Percentiles rank a stretch among this genome's conserved stretches.
Conservation (phyloP, 53 echinoderm and acorn worm genomes). For the Glandiceps talaboti region DNA sequence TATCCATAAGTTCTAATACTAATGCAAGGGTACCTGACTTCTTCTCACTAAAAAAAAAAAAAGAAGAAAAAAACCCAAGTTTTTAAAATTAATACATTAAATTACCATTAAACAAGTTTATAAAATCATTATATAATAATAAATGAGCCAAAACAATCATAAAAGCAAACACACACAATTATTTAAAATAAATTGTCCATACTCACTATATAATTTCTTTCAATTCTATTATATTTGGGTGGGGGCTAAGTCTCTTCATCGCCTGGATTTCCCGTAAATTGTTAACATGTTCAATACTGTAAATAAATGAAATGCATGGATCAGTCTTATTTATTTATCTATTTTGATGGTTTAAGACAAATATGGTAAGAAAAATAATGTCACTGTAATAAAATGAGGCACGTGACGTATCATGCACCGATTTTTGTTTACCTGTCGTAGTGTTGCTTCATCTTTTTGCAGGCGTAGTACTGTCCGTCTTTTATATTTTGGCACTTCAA, state of each 20-base stretch:
- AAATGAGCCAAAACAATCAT: too few species aligned
- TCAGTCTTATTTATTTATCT: too few species aligned
- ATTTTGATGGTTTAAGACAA: too few species aligned
- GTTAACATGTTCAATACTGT: constrained; percentile 90
- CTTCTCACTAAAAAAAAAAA: constrained; percentile 65
- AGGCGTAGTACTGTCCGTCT: constrained; percentile 82
- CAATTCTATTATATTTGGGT: constrained; percentile 83
- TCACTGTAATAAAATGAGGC: too few species aligned
- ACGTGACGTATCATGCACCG: too few species aligned
- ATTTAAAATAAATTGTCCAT: too few species aligned
- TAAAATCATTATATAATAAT: too few species aligned
- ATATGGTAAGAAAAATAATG: neutral
- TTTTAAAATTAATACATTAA: too few species aligned
- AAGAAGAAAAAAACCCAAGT: too few species aligned
- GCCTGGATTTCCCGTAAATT: constrained; percentile 91
- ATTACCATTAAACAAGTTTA: too few species aligned
- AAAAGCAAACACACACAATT: too few species aligned
- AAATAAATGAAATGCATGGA: too few species aligned
- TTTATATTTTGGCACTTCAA: constrained; percentile 86
- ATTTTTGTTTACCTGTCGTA: constrained; percentile 64
- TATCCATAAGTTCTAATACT: constrained; percentile 95
- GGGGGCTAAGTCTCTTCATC: constrained; percentile 89
- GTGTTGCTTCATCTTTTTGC: constrained; percentile 96
- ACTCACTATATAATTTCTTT: constrained; percentile 96
- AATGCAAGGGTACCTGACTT: constrained; percentile 82